Conservation (phyloP, 64 coral and sea anemone genomes). For the Acropora yongei region DNA sequence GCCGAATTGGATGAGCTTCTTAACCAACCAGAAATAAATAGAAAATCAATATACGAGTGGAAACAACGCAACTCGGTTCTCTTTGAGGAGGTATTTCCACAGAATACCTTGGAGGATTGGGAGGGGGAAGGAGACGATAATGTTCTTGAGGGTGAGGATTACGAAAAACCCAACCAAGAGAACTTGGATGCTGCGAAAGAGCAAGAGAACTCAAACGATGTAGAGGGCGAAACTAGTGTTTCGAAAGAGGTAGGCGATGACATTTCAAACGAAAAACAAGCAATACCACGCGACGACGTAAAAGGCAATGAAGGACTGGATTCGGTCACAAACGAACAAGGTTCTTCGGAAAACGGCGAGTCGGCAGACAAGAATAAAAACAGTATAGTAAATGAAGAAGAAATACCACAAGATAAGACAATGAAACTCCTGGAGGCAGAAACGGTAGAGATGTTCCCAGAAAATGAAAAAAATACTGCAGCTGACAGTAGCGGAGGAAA, state of each 20-base stretch:
- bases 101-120: background rate
- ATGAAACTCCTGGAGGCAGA: background rate
- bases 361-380: background rate
- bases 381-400: background rate
- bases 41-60: constrained; percentile 53
- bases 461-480: background rate
- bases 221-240: background rate
- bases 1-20: constrained; percentile 57
- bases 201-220: background rate
- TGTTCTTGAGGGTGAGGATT: background rate
- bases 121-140: background rate
- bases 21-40: constrained; percentile 30
- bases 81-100: constrained; percentile 12
- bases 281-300: background rate
- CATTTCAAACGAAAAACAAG: background rate
- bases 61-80: constrained; percentile 49
- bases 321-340: background rate
- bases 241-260: background rate
- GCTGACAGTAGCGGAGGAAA: background rate
- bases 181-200: background rate
- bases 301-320: background rate
- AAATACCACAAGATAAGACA: background rate
- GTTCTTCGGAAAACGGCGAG: background rate
- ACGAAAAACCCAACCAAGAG: constrained; percentile 6
- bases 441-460: background rate